Conservation (phyloP, 2,797 vertebrate species). For the Brotogeris chrysoptera region DNA sequence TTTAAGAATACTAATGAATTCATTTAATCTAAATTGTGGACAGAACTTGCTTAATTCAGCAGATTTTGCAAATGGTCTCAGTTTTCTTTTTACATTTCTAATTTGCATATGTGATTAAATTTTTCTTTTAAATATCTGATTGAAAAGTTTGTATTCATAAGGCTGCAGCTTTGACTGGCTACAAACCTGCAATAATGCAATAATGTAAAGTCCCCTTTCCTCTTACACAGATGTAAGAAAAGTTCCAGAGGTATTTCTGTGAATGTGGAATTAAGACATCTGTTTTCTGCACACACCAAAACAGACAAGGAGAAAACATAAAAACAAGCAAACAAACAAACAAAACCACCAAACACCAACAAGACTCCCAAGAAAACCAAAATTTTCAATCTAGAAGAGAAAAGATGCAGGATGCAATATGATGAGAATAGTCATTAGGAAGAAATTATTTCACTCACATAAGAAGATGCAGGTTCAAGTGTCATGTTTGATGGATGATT, state of each 20-base stretch:
- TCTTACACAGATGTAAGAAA: neutral
- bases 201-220: neutral
- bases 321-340: fast-evolving
- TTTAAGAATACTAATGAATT: neutral
- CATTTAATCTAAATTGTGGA: neutral
- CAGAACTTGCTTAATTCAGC: neutral
- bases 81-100: neutral
- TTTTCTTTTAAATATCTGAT: neutral
- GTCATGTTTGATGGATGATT: neutral
- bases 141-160: neutral
- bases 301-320: neutral
- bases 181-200: neutral
- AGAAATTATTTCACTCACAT: neutral
- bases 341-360: neutral
- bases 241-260: neutral
- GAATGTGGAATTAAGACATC: neutral
- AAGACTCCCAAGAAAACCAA: neutral
- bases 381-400: neutral
- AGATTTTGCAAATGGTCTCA: neutral
- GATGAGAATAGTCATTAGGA: neutral
- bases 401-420: neutral
- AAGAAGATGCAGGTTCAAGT: neutral
- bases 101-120: neutral
- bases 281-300: neutral
- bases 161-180: neutral